Evolutionary conservation across 2,888 invertebrate species (phyloP).

Genomic region (Lissonota sp.): DNA sequence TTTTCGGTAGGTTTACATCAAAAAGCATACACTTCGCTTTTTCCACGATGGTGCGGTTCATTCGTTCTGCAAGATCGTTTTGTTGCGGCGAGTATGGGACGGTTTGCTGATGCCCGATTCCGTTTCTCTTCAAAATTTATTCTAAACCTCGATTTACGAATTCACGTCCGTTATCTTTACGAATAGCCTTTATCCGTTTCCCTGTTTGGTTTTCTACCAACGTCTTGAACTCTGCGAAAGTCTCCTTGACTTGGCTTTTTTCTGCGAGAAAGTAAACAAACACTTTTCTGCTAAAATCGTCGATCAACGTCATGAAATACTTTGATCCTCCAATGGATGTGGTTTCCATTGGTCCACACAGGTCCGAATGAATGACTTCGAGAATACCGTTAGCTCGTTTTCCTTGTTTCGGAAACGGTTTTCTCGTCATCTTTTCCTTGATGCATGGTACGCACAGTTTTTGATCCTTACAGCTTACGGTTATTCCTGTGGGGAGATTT

Average conservation of each 20-base stretch:
- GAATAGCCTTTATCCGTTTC: conserved; percentile 52
- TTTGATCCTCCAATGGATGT: conserved; percentile 56
- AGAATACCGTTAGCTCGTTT: conserved; percentile 33
- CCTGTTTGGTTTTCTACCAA: conserved; percentile 59
- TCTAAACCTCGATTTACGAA: conserved; percentile 44
- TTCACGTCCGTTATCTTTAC: conserved; percentile 58
- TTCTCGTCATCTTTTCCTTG: conserved; percentile 66
- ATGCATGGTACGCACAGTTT: conserved; percentile 40
- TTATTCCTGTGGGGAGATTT: conserved; percentile 4
- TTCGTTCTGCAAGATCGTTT: too few relatives aligned
- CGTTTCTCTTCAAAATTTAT: conserved; percentile 21
- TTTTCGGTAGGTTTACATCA: background rate
- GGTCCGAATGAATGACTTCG: conserved; percentile 62
- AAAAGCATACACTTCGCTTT: background rate
- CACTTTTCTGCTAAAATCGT: conserved; percentile 61
- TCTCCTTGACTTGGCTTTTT: conserved; percentile 51
- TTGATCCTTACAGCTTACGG: background rate
- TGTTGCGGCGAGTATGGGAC: too few relatives aligned
- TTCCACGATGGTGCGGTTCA: conserved; percentile 3
- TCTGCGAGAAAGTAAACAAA: conserved; percentile 61
- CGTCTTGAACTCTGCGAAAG: conserved; percentile 58
- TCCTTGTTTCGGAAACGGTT: conserved; percentile 64
- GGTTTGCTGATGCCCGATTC: conserved; percentile 50
- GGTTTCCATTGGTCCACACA: conserved; percentile 63
- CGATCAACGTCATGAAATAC: conserved; percentile 62